Evolutionary conservation across 2,888 invertebrate genomes (phyloP).

Genomic region (Ochropleura plecta): DNA sequence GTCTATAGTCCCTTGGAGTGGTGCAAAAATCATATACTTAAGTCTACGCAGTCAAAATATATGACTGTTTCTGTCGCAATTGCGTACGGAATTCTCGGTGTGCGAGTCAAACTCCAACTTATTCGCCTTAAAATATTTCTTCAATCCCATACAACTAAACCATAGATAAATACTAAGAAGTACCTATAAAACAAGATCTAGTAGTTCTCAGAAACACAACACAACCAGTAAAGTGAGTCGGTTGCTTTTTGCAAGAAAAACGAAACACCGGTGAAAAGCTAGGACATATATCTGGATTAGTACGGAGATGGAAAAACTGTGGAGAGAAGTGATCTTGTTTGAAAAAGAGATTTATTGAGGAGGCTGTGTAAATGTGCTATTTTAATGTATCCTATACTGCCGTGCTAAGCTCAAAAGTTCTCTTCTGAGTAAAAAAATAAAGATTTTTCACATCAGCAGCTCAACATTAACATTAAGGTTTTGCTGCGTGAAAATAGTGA

Average conservation of each 20-base stretch:
- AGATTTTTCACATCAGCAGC: too few species aligned
- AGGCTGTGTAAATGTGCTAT: constrained; percentile 7
- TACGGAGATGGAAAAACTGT: constrained; percentile 47
- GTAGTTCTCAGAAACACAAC: constrained; percentile 62
- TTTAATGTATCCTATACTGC: constrained; percentile 2
- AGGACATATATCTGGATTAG: constrained; percentile 75
- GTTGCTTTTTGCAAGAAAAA: constrained; percentile 68
- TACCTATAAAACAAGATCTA: constrained; percentile 26
- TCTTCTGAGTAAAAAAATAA: too few species aligned
- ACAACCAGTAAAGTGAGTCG: constrained; percentile 57
- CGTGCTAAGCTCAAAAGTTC: too few species aligned
- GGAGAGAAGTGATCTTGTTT: constrained; percentile 11
- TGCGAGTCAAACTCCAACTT: too few species aligned
- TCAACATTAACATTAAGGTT: too few species aligned
- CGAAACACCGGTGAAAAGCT: constrained; percentile 71
- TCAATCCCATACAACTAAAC: constrained; percentile 1
- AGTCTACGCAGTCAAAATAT: too few species aligned
- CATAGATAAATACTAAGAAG: constrained; percentile 6
- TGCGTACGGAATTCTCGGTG: too few species aligned
- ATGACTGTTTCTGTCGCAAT: too few species aligned
- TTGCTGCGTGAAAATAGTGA: too few species aligned
- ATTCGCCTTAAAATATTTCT: not conserved
- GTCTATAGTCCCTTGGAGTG: too few species aligned
- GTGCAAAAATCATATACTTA: too few species aligned
- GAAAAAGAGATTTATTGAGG: constrained; percentile 31